Evolutionary conservation across 2,797 vertebrate genomes (phyloP).

Genomic region (Tamandua tetradactyla): DNA sequence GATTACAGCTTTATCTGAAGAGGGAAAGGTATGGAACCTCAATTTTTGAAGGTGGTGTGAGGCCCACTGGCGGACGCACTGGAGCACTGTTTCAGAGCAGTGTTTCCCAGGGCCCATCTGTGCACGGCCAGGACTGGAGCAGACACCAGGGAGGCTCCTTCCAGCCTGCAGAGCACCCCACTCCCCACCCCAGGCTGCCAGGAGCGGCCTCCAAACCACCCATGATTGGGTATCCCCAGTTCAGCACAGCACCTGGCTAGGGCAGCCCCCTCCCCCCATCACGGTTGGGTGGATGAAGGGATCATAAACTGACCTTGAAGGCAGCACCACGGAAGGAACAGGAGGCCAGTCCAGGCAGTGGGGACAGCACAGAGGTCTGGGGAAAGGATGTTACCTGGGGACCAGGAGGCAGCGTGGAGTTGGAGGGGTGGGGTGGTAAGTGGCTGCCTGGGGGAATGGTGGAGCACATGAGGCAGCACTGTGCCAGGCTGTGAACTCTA

Average conservation of each 20-base stretch:
- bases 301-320: not conserved
- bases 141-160: not conserved
- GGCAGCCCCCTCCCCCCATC: not conserved
- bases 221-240: not conserved
- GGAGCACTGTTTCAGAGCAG: not conserved
- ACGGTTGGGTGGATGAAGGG: not conserved
- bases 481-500: not conserved
- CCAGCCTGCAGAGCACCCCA: not conserved
- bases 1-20: not conserved
- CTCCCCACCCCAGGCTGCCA: not conserved
- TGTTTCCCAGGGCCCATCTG: not conserved
- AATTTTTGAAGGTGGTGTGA: not conserved
- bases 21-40: not conserved
- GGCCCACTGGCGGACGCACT: not conserved
- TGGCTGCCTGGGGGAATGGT: not conserved
- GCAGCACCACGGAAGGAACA: not conserved
- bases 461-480: not conserved
- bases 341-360: not conserved
- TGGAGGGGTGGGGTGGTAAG: not conserved
- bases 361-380: not conserved
- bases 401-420: not conserved
- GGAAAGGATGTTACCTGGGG: not conserved
- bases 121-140: not conserved
- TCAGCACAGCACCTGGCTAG: fast-evolving
- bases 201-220: not conserved